A percentile compares a stretch with the other conserved stretches of the same genome.
Conservation (phyloP, 2,113 vertebrate species). For the Embiotoca jacksoni region DNA sequence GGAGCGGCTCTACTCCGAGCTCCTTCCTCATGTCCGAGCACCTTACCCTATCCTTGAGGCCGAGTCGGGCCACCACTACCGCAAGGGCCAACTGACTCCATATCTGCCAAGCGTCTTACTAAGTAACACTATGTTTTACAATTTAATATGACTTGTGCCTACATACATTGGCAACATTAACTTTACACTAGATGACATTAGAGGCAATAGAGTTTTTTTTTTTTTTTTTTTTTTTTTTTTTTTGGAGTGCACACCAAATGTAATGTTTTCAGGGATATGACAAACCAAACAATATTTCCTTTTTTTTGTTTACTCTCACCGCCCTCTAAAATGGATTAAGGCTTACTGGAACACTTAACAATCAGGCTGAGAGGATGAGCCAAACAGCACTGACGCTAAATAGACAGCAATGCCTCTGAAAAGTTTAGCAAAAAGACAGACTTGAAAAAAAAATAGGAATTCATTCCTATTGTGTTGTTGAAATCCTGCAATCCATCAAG, state of each 20-base stretch:
- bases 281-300: background rate
- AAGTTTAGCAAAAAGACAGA: background rate
- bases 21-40: too few species aligned
- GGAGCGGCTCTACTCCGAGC: too few species aligned
- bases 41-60: too few species aligned
- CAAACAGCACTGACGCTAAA: slow-evolving; percentile 2
- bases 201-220: too few species aligned
- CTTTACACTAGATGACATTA: too few species aligned
- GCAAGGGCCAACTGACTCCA: too few species aligned
- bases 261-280: background rate
- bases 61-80: too few species aligned
- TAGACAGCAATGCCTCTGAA: background rate
- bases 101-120: too few species aligned
- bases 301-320: background rate
- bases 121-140: too few species aligned
- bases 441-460: background rate
- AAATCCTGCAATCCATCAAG: background rate
- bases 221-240: too few species aligned
- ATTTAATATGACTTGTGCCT: too few species aligned
- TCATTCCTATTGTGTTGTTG: background rate
- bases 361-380: background rate
- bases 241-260: background rate
- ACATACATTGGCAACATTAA: background rate
- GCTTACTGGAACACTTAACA: background rate
- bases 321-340: background rate